These are phyloP conservation scores for Orthonyx spaldingii DNA, from an alignment of 2,113 vertebrate species.

Conservation along the genomic window DNA sequence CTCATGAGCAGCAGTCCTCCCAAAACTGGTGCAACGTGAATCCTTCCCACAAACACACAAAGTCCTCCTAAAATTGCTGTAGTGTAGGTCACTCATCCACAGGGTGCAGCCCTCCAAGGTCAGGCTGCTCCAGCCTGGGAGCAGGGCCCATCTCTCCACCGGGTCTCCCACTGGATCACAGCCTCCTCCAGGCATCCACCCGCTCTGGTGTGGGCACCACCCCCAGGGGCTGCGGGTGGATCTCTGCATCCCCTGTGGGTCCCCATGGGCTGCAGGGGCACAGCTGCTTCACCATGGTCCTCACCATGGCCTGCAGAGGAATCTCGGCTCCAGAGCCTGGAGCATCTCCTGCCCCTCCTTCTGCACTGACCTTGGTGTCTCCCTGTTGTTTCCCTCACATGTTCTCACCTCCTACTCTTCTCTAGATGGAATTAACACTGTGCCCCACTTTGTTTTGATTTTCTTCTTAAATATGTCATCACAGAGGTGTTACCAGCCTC, in stretches of 20 bases:
- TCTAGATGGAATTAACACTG: not conserved
- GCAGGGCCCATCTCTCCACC: not conserved
- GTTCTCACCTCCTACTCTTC: not conserved
- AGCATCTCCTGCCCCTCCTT: not conserved
- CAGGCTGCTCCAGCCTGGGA: not conserved
- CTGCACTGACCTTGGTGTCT: not conserved
- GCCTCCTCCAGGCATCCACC: too few relatives aligned
- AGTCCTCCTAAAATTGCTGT: not conserved
- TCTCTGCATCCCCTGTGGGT: not conserved
- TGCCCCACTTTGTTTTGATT: not conserved
- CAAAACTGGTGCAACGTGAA: not conserved
- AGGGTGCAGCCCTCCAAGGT: not conserved
- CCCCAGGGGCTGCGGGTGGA: not conserved
- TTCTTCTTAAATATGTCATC: not conserved
- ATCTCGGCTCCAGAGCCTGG: rapidly evolving
- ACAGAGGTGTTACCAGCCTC: not conserved
- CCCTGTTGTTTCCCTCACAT: not conserved
- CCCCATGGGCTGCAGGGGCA: not conserved
- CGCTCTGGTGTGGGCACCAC: not conserved
- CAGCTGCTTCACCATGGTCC: not conserved
- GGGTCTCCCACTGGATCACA: too few relatives aligned
- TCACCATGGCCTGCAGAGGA: not conserved
- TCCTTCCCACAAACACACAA: too few relatives aligned
- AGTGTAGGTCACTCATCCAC: too few relatives aligned
- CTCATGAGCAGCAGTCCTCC: not conserved